Percentiles rank a stretch among this genome's conserved stretches.
phyloP scores from a whole-genome alignment of 2,797 vertebrate species.

The Argya squamiceps region DNA sequence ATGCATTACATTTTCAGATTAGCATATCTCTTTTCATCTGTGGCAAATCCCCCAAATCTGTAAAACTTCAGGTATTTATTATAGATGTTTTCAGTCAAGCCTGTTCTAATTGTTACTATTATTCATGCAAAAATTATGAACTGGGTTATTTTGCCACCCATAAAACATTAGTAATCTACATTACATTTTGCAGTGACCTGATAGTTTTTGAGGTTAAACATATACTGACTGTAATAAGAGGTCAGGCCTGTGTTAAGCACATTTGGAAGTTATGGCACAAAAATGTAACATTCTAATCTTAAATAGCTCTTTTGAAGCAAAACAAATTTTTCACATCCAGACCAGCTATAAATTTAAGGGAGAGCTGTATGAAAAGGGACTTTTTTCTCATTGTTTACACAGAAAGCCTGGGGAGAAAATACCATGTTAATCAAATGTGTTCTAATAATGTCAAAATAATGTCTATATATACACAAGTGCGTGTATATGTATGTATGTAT shows the following conservation, averaged over 20 bases:
- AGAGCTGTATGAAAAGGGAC: not conserved
- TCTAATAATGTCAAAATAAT: not conserved
- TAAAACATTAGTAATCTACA: not conserved
- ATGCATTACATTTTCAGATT: not conserved
- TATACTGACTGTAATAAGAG: not conserved
- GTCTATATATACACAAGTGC: rapidly evolving
- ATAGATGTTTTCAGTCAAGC: not conserved
- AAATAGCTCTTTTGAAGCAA: not conserved
- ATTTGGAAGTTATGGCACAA: not conserved
- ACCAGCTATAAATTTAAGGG: not conserved
- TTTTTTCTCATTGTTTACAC: not conserved
- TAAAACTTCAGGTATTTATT: not conserved
- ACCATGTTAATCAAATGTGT: not conserved
- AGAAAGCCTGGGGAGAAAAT: not conserved
- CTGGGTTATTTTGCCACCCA: not conserved
- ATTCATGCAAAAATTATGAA: not conserved
- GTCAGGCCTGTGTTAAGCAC: not conserved
- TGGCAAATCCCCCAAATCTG: not conserved
- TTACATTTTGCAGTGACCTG: not conserved
- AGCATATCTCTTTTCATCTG: not conserved
- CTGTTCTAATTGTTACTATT: not conserved
- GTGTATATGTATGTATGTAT: too few species aligned
- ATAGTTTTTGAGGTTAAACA: not conserved
- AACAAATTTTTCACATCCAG: not conserved
- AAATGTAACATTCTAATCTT: not conserved